These are phyloP conservation scores for Oreotrochilus melanogaster DNA, from an alignment of 2,113 vertebrate species.

Conservation along the genomic window DNA sequence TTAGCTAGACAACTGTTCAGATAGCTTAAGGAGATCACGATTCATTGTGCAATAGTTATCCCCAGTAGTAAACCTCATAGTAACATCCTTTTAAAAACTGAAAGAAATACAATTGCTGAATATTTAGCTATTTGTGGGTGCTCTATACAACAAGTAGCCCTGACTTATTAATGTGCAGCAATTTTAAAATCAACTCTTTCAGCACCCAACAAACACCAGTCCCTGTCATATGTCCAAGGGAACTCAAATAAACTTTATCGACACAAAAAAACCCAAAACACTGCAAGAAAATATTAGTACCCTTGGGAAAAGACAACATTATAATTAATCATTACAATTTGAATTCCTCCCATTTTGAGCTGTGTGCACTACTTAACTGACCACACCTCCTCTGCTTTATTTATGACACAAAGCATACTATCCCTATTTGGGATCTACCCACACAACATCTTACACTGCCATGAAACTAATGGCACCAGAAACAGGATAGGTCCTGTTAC, in stretches of 20 bases:
- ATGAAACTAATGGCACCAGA: not conserved
- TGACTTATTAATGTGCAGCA: not conserved
- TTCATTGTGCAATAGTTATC: not conserved
- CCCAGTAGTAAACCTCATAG: not conserved
- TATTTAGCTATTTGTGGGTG: not conserved
- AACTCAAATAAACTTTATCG: not conserved
- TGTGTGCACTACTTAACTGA: not conserved
- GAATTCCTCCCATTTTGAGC: not conserved
- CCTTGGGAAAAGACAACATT: not conserved
- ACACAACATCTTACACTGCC: not conserved
- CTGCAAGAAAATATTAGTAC: not conserved
- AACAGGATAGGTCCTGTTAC: not conserved
- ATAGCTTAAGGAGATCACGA: not conserved
- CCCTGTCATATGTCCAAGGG: not conserved
- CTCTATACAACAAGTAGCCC: not conserved
- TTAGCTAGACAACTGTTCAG: not conserved
- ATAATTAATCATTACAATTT: not conserved
- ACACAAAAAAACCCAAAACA: not conserved
- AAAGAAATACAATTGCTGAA: not conserved
- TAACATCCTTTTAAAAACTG: not conserved
- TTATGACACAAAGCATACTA: not conserved
- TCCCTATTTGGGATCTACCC: too few relatives aligned
- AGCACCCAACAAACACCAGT: not conserved
- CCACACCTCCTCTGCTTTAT: not conserved
- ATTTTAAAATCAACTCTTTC: not conserved